These are phyloP conservation scores for Toxonevra muliebris DNA, from an alignment of 2,888 invertebrate genomes.

Conservation along the genomic window DNA sequence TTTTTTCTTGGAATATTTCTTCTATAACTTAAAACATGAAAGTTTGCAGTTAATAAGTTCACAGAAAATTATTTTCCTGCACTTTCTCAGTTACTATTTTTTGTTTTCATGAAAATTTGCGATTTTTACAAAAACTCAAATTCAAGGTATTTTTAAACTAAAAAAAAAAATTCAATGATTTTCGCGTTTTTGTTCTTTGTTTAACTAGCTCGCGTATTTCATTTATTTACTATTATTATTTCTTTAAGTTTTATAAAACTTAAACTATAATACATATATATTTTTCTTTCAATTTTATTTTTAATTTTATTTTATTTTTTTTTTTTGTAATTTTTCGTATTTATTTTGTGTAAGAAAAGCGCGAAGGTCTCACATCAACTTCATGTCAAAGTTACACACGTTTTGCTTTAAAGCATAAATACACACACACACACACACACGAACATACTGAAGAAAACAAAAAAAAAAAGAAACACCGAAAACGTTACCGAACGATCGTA, in stretches of 20 bases:
- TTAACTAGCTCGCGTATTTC: not conserved
- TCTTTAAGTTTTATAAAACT: not conserved
- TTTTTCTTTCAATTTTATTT: not conserved
- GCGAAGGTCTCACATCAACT: slow-evolving; percentile 32
- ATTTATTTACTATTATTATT: not conserved
- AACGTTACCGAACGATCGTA: not conserved
- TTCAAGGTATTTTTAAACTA: no score
- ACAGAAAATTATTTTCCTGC: no score
- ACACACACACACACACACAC: not conserved
- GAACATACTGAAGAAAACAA: not conserved
- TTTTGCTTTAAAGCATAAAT: slow-evolving; percentile 1
- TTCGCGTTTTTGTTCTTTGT: no score
- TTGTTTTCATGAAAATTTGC: no score
- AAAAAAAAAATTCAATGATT: no score
- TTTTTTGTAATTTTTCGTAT: not conserved
- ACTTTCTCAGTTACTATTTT: no score
- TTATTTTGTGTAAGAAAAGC: slow-evolving; percentile 23
- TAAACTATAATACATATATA: not conserved
- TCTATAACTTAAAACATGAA: no score
- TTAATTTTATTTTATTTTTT: not conserved
- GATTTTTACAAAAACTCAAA: no score
- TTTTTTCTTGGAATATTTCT: no score
- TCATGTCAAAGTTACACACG: not conserved
- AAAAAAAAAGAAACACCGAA: slow-evolving; percentile 11
- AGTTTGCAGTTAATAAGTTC: no score